Evolutionary conservation across 2,113 vertebrate genomes (phyloP), one percentile per base, ranked within the genome.

Genomic region (Dromaius novaehollandiae): DNA sequence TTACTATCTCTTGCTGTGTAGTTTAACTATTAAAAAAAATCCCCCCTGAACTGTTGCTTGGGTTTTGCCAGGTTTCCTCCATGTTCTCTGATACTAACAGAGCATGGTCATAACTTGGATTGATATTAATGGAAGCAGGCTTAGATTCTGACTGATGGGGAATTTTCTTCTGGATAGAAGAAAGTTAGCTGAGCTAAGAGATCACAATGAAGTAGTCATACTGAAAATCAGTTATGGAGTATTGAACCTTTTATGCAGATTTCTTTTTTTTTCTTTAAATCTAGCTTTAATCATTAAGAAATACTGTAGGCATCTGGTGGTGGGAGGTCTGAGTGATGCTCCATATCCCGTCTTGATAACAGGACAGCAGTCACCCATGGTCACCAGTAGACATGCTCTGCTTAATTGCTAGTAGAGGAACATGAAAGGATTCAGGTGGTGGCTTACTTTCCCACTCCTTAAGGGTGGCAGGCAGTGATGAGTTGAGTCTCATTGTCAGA

Each of bases 341-440:
- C 34, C 26, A 22, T 82, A 50, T 79, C 30, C 22, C 44, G 28
- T 51, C 19, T 26, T 36, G n/a, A 79, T 61, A 61, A 6, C 14
- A 76, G 48, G 15, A 2, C 17, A 64, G 40, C 38, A 28, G 26
- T 56, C 65, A 13, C 48, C 14, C 19, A 0, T 0, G 3, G 38
- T 68, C 75, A 74, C 82, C 13, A 8, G 32, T 68, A 76, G 56
- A 36, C 34, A 19, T 21, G 15, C 22, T 80, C 22, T 56, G 83
- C 15, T 36, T 42, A 38, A 2, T 20, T 44, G 14, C 38, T 13
- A 20, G 2, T 26, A 12, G 34, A 66, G 60, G 7, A 20, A 55
- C 21, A 42, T 77, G 48, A 71, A 30, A 56, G 75, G 71, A 28
- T 75, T 71, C 71, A 32, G 18, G 22, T 55, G 34, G 46, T 64